Evolutionary conservation across 2,113 vertebrate genomes (phyloP).

Genomic region (Tetraodon nigroviridis): DNA sequence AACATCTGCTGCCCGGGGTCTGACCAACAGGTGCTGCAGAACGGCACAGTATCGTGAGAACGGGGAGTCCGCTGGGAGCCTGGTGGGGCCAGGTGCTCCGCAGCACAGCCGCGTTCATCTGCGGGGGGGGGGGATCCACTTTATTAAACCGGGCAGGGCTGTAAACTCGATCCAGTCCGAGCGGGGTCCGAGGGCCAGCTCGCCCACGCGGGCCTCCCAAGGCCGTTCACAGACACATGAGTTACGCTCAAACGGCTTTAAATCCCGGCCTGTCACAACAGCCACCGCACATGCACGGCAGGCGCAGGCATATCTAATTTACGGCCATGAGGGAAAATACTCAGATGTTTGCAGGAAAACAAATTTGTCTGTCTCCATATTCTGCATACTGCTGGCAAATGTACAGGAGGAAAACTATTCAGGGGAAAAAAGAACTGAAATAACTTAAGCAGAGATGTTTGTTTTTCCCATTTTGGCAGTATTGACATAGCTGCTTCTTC

Average conservation of each 20-base stretch:
- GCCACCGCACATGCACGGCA: conserved; percentile 14
- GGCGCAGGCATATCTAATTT: conserved; percentile 3
- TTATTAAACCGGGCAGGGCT: conserved; percentile 52
- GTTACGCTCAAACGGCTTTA: conserved; percentile 19
- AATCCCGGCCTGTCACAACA: conserved; percentile 16
- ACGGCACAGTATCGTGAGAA: conserved; percentile 68
- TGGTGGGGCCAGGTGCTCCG: conserved; percentile 59
- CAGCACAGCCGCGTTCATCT: conserved; percentile 49
- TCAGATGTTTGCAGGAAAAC: conserved; percentile 19
- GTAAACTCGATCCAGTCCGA: conserved; percentile 50
- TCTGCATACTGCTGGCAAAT: conserved; percentile 9
- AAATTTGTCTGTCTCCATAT: conserved; percentile 12
- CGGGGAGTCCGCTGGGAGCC: conserved; percentile 41
- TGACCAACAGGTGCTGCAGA: conserved; percentile 66
- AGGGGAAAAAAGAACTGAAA: conserved; percentile 56
- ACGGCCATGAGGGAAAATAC: conserved; percentile 3
- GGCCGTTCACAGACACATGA: background rate
- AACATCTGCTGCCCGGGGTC: conserved; percentile 66
- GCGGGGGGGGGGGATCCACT: conserved; percentile 36
- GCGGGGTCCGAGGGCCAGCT: conserved; percentile 36
- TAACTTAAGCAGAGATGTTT: conserved; percentile 64
- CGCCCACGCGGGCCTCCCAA: conserved; percentile 33
- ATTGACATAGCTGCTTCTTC: conserved; percentile 75
- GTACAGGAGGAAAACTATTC: conserved; percentile 40
- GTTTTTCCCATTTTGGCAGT: conserved; percentile 68